These are phyloP conservation scores for Nomada fabriciana DNA, from an alignment of 2,888 invertebrate species.

Conservation along the genomic window DNA sequence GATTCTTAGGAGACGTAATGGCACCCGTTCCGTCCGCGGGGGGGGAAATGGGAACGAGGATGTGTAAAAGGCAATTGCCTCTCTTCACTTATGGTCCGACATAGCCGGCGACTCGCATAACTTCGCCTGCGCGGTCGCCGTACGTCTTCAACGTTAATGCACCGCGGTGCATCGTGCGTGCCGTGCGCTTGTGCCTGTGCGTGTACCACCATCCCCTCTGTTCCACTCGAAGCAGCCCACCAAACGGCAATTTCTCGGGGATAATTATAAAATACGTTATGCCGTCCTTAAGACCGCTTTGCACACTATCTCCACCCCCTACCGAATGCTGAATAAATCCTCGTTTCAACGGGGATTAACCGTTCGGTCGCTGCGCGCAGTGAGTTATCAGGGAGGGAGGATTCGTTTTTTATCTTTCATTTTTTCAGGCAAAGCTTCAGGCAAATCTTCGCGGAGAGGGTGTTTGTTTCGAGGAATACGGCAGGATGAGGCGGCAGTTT, in stretches of 20 bases:
- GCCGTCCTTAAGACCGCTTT: constrained; percentile 18
- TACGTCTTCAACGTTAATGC: constrained; percentile 65
- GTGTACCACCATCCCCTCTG: constrained; percentile 9
- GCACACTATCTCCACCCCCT: not conserved
- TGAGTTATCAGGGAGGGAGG: constrained; percentile 27
- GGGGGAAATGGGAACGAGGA: constrained; percentile 81
- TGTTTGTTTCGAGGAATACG: not conserved
- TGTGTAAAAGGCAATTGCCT: constrained; percentile 83
- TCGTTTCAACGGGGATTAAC: constrained; percentile 32
- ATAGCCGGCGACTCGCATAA: constrained; percentile 75
- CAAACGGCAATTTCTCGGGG: constrained; percentile 52
- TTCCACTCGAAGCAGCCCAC: not conserved
- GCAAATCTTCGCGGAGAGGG: not conserved
- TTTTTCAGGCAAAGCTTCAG: too few species aligned
- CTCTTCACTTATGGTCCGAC: constrained; percentile 80
- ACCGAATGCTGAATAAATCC: constrained; percentile 41
- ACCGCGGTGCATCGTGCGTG: constrained; percentile 32
- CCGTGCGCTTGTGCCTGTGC: constrained; percentile 7
- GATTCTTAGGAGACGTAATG: constrained; percentile 80
- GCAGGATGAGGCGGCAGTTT: not conserved
- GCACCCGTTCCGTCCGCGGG: constrained; percentile 66
- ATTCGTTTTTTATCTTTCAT: not conserved
- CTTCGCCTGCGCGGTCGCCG: constrained; percentile 64
- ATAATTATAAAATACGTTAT: constrained; percentile 64
- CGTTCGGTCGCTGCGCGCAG: not conserved